Conservation (phyloP, 2,113 vertebrate genomes). For the Gymnobelideus leadbeateri region DNA sequence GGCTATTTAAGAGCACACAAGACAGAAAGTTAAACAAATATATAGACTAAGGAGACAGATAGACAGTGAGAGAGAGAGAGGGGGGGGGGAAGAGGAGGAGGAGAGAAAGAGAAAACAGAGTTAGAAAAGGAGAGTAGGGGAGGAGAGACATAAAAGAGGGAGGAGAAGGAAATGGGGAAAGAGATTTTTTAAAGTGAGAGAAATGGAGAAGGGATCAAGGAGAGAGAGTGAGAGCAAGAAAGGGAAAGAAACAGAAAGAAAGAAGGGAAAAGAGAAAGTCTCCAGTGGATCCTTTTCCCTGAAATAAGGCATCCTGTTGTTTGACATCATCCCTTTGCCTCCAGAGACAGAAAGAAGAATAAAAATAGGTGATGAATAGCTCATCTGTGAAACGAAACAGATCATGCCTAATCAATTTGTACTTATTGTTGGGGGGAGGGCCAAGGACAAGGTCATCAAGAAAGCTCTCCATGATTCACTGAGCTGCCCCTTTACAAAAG, state of each 20-base stretch:
- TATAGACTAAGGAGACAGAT: neutral
- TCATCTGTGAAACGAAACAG: conserved; percentile 62
- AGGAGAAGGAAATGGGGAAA: neutral
- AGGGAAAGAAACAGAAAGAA: neutral
- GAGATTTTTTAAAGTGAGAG: neutral
- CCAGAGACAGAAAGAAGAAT: neutral
- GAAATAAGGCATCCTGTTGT: neutral
- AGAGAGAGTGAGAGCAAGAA: neutral
- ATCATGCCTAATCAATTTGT: conserved; percentile 17
- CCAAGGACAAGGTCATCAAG: conserved; percentile 5
- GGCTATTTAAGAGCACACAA: neutral
- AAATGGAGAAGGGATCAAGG: neutral
- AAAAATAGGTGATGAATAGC: conserved; percentile 23
- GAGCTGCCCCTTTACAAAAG: fast-evolving
- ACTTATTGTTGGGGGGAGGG: conserved; percentile 22
- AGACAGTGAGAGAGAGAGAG: neutral
- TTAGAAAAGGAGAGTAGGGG: neutral
- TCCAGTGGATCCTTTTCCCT: neutral
- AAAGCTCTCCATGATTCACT: conserved; percentile 20
- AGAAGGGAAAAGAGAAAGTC: neutral
- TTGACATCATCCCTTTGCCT: conserved; percentile 36
- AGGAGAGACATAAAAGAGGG: neutral
- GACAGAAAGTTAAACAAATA: neutral
- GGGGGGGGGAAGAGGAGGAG: neutral
- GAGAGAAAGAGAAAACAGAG: neutral